These are phyloP conservation scores for Ctenicera cuprea DNA, from an alignment of 2,888 invertebrate species.

Conservation along the genomic window DNA sequence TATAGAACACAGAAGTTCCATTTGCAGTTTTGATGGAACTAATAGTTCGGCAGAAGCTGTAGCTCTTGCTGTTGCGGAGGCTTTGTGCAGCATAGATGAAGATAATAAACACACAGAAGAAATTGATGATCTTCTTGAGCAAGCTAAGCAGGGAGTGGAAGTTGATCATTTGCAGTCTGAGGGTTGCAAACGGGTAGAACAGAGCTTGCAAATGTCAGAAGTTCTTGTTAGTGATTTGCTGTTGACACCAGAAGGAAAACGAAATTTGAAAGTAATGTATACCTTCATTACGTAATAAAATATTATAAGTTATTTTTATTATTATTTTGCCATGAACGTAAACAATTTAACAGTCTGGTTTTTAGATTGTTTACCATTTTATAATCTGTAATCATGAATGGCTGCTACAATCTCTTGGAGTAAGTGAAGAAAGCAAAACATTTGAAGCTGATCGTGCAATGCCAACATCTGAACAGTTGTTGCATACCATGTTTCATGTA, in stretches of 20 bases:
- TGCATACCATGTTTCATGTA: slow-evolving; percentile 88
- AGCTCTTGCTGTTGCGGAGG: slow-evolving; percentile 85
- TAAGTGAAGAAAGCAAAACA: slow-evolving; percentile 68
- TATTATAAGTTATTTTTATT: too few species aligned
- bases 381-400: slow-evolving; percentile 81
- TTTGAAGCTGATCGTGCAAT: slow-evolving; percentile 66
- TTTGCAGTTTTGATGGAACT: slow-evolving; percentile 61
- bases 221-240: slow-evolving; percentile 79
- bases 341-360: too few species aligned
- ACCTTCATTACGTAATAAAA: too few species aligned
- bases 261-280: slow-evolving; percentile 72
- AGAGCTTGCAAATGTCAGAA: slow-evolving; percentile 73
- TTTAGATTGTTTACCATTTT: slow-evolving; percentile 82
- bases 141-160: slow-evolving; percentile 73
- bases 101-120: slow-evolving; percentile 87
- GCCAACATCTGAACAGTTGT: slow-evolving; percentile 74
- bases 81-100: slow-evolving; percentile 86
- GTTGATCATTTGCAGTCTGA: slow-evolving; percentile 57
- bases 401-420: slow-evolving; percentile 78
- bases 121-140: slow-evolving; percentile 78
- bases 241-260: slow-evolving; percentile 77
- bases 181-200: slow-evolving; percentile 71
- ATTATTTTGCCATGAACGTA: too few species aligned
- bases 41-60: slow-evolving; percentile 70
- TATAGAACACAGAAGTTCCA: slow-evolving; percentile 57